A percentile compares a stretch with the other conserved stretches of the same genome.
These are phyloP conservation scores for Eublepharis macularius DNA, from an alignment of 2,113 vertebrate genomes.

Conservation along the genomic window DNA sequence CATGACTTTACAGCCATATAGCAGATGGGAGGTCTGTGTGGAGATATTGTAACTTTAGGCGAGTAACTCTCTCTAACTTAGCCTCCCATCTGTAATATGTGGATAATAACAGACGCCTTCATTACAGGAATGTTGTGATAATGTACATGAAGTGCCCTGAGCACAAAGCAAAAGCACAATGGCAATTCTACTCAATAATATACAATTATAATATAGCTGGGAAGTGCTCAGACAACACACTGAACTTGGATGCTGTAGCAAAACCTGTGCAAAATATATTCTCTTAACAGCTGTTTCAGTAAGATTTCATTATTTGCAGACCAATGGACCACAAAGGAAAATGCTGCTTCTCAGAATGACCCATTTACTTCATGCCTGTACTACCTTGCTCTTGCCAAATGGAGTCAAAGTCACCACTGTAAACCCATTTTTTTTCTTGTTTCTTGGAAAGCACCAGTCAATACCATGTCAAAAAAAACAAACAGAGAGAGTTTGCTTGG, in stretches of 20 bases:
- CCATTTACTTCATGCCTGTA: slow-evolving; percentile 34
- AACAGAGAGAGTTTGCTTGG: slow-evolving; percentile 67
- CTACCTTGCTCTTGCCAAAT: slow-evolving; percentile 50
- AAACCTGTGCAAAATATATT: neutral
- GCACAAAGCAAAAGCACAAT: neutral
- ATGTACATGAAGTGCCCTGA: neutral
- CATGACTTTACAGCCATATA: neutral
- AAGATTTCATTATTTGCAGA: slow-evolving; percentile 25
- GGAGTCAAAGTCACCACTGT: slow-evolving; percentile 67
- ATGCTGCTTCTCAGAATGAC: slow-evolving; percentile 30
- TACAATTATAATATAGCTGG: neutral
- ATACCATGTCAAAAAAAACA: slow-evolving; percentile 78
- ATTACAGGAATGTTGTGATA: neutral
- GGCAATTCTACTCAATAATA: neutral
- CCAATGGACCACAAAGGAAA: slow-evolving; percentile 29
- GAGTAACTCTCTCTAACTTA: neutral
- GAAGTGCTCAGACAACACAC: slow-evolving; percentile 13
- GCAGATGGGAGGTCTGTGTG: neutral
- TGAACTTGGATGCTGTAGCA: neutral
- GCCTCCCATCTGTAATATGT: neutral
- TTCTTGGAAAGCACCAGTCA: slow-evolving; percentile 79
- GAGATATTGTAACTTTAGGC: neutral
- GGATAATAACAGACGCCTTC: neutral
- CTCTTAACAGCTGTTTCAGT: slow-evolving; percentile 17
- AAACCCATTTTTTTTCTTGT: slow-evolving; percentile 52